Base-by-base conservation (phyloP, 2,888 invertebrate species). In the Protonemura montana region DNA sequence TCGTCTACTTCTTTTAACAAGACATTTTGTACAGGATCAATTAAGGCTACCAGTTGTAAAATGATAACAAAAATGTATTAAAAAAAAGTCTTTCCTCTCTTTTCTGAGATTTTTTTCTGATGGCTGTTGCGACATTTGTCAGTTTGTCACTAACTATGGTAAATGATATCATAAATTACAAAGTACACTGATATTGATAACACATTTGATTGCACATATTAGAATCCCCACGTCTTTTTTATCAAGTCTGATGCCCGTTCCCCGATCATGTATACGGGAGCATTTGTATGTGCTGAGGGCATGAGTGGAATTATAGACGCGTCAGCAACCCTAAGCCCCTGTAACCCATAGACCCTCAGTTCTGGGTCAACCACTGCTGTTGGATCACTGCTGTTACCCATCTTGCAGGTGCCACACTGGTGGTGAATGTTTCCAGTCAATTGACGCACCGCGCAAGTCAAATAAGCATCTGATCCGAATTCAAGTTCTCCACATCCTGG, bases 401-500 rank as follows among this genome's bases (percentile, higher is more conserved):
- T 87, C 77, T 86, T 87, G 76, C 87, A 87, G 7, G 87, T 85
- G 16, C 87, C 87, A 10, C 42, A 82, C 13, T 85, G 87, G 80
- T 87, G 87, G 83, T 83, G 87, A 16, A 87, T 35, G 16, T 85
- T 84, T 3, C 27, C 10, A 10, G 83, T 86, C n/a, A 87, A 42
- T 1, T 85, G 85, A 0, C 83, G 21, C 16, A 87, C 42, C 7
- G 84, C 86, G 82, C 87, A 87, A 16, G 35, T 82, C 87, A 86
- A 87, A 76, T 86, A 88, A 5, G 25, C 80, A 87, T 95, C 95
- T 93, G 93, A 92, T 0, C 93, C 94, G 88, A 94, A 94, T 0
- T 91, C 90, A 0, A 93, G 92, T 76, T 93, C 90, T 77, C 91
- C 91, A 90, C 95, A 95, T 16, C 93, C 93, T 16, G 93, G 92